A percentile compares a stretch with the other conserved stretches of the same genome.
Conservation (phyloP, 1,140 invertebrate genomes). For the Antheraea pernyi region DNA sequence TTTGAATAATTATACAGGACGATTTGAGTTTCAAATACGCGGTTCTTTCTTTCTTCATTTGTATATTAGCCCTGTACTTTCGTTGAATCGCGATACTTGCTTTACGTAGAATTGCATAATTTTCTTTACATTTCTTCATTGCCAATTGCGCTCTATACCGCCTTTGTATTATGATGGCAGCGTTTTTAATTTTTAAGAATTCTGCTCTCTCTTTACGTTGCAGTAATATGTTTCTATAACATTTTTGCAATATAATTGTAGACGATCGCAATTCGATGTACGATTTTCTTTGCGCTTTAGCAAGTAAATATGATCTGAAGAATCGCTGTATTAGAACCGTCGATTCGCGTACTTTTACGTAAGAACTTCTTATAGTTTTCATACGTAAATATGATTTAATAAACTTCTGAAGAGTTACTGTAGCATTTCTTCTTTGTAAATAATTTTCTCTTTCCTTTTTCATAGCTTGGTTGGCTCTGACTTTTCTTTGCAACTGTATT, state of each 20-base stretch:
- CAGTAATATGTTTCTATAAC: constrained; percentile 41
- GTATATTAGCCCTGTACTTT: constrained; percentile 47
- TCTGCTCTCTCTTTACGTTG: constrained; percentile 38
- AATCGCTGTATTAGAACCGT: constrained; percentile 46
- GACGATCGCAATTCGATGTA: constrained; percentile 42
- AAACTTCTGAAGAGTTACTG: constrained; percentile 69
- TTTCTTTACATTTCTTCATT: constrained; percentile 37
- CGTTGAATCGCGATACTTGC: constrained; percentile 53
- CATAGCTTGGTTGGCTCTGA: constrained; percentile 64
- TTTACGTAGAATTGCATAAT: constrained; percentile 42
- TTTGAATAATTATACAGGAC: constrained; percentile 50
- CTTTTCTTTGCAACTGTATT: constrained; percentile 64
- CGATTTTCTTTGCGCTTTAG: constrained; percentile 34
- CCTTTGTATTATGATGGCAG: constrained; percentile 48
- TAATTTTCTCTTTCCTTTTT: constrained; percentile 56
- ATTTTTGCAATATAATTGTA: constrained; percentile 40
- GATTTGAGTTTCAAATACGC: constrained; percentile 49
- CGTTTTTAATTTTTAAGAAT: constrained; percentile 43
- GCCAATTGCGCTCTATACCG: constrained; percentile 51
- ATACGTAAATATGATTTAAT: constrained; percentile 59
- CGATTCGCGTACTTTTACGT: constrained; percentile 46
- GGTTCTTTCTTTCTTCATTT: constrained; percentile 56
- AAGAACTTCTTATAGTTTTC: constrained; percentile 59
- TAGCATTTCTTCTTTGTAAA: constrained; percentile 48
- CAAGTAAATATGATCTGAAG: constrained; percentile 41